Evolutionary conservation across 1,140 invertebrate genomes (phyloP).

Genomic region (Archivesica marissinica): DNA sequence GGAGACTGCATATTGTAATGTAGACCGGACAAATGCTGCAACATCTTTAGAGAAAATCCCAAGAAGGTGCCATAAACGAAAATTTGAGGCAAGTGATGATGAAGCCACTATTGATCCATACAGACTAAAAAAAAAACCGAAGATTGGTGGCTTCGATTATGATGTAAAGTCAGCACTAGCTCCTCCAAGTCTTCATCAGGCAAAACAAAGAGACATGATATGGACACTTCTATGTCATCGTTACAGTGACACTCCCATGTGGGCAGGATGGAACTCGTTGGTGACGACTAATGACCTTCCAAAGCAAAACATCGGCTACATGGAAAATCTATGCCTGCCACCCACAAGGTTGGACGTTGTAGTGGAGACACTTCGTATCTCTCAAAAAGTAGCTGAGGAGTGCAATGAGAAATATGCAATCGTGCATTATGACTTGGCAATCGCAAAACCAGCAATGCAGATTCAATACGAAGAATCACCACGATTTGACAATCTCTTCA

Average conservation of each 20-base stretch:
- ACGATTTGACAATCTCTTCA: slow-evolving; percentile 83
- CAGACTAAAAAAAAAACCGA: slow-evolving; percentile 52
- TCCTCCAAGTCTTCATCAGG: neutral
- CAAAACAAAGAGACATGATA: neutral
- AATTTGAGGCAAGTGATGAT: slow-evolving; percentile 9
- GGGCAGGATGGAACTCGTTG: neutral
- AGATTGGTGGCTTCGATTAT: neutral
- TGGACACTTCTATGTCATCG: neutral
- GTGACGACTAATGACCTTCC: neutral
- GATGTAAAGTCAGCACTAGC: neutral
- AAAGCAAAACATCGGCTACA: neutral
- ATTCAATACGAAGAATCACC: slow-evolving; percentile 80
- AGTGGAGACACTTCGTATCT: neutral
- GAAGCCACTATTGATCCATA: neutral
- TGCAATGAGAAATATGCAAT: neutral
- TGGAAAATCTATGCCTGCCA: neutral
- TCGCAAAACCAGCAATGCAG: slow-evolving; percentile 83
- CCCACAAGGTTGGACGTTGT: neutral
- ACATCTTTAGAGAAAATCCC: slow-evolving; percentile 15
- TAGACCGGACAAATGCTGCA: slow-evolving; percentile 49
- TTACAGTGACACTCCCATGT: neutral
- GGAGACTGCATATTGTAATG: slow-evolving; percentile 64
- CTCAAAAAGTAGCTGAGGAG: neutral
- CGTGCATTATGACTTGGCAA: slow-evolving; percentile 82
- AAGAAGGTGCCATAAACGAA: neutral